Evolutionary conservation across 1,140 invertebrate species (phyloP), one percentile per base, ranked within the genome.

Genomic region (Calosoma granatense): DNA sequence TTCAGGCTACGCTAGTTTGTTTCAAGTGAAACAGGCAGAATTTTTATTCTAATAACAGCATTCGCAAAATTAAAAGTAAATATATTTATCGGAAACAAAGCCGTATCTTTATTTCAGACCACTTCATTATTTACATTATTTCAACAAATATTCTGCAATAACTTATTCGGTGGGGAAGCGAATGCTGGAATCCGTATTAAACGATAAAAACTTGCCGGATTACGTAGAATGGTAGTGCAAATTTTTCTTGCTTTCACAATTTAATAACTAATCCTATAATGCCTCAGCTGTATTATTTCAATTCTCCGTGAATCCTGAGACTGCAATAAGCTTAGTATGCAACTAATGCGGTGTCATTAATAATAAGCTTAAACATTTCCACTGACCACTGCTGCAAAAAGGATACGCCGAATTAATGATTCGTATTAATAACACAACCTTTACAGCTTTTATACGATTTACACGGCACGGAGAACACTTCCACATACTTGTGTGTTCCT

Each of bases 181-280:
- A n/a, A n/a, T n/a, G n/a, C n/a, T n/a, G n/a, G n/a, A n/a, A n/a
- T n/a, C n/a, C n/a, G n/a, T n/a, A n/a, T n/a, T n/a, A n/a, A n/a
- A n/a, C n/a, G n/a, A n/a, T n/a, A n/a, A n/a, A n/a, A n/a, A n/a
- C n/a, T n/a, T n/a, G n/a, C n/a, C 26, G 26, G 26, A 36, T 36
- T 36, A 36, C n/a, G n/a, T 36, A 9, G 6, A 47, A 47, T 47
- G 41, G 4, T 4, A 47, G 9, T 47, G 17, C 15, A 12, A 47
- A 47, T 47, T 47, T 47, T 47, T 47, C 41, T 47, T 47, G 9
- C 17, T 47, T 47, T 47, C 6, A 47, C 26, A 47, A 47, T 47
- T 47, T 47, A 47, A 47, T 47, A 47, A 47, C 41, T 47, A 47
- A 47, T 47, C 41, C 41, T 47, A 47, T 47, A 47, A 47, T 47